Evolutionary conservation across 1,140 invertebrate genomes (phyloP).

Genomic region (silkworm (Bombyx mori)): DNA sequence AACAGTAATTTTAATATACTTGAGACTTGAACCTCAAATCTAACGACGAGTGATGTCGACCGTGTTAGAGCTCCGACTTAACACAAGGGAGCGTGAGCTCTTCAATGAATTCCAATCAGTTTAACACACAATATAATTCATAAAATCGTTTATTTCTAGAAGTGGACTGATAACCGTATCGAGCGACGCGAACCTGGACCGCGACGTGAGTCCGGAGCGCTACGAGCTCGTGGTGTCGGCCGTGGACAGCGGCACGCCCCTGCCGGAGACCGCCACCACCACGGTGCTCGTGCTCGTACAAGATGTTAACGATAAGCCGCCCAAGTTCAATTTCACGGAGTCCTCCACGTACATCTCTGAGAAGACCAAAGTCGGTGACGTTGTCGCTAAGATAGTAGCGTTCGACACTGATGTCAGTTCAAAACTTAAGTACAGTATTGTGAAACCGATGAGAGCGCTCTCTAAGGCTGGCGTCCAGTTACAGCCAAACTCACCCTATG

Average conservation of each 20-base stretch:
- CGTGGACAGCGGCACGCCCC: constrained; percentile 79
- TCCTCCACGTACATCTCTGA: constrained; percentile 79
- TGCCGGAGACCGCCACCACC: constrained; percentile 82
- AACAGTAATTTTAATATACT: too few species aligned
- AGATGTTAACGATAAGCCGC: constrained; percentile 89
- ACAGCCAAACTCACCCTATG: constrained; percentile 73
- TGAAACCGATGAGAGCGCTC: constrained; percentile 78
- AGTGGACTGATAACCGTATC: constrained; percentile 82
- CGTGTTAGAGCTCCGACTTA: too few species aligned
- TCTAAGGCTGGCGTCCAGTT: constrained; percentile 83
- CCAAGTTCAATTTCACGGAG: constrained; percentile 78
- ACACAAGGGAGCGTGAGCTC: too few species aligned
- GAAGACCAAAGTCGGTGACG: constrained; percentile 75
- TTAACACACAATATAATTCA: neutral
- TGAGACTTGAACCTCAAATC: too few species aligned
- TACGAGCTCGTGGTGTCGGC: constrained; percentile 82
- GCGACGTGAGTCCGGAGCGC: constrained; percentile 75
- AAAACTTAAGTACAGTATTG: constrained; percentile 77
- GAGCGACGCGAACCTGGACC: constrained; percentile 80
- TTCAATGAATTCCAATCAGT: too few species aligned
- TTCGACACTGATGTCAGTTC: constrained; percentile 80
- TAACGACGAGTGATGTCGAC: too few species aligned
- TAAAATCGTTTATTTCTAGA: constrained; percentile 47
- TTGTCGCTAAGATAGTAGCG: constrained; percentile 76
- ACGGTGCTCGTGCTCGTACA: constrained; percentile 80